Evolutionary conservation across 2,797 vertebrate species (phyloP).

Genomic region (Etheostoma perlongum): DNA sequence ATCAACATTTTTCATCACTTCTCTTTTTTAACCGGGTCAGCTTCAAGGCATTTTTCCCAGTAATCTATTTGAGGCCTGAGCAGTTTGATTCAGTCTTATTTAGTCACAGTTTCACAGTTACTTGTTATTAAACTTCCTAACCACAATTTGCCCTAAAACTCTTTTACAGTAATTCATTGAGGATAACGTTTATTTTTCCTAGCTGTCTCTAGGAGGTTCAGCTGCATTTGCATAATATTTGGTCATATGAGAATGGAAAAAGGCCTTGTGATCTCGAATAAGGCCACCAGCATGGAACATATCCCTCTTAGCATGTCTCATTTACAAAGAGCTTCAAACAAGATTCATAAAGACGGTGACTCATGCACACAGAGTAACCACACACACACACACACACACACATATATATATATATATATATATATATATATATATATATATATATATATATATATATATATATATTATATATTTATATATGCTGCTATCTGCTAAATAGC

Average conservation of each 20-base stretch:
- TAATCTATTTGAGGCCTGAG: conserved; percentile 34
- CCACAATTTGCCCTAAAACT: conserved; percentile 55
- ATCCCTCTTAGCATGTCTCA: conserved; percentile 69
- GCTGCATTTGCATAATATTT: conserved; percentile 68
- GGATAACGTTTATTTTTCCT: conserved; percentile 54
- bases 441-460: too few relatives aligned
- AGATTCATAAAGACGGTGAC: conserved; percentile 60
- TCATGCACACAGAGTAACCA: neutral
- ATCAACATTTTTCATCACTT: conserved; percentile 54
- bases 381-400: neutral
- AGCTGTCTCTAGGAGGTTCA: conserved; percentile 30
- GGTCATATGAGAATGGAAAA: conserved; percentile 61
- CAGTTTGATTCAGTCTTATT: conserved; percentile 40
- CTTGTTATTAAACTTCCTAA: conserved; percentile 59
- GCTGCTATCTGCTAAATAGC: too few relatives aligned
- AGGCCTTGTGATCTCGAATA: conserved; percentile 50
- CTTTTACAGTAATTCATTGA: conserved; percentile 68
- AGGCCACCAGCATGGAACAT: conserved; percentile 63
- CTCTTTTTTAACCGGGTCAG: conserved; percentile 57
- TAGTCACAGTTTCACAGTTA: conserved; percentile 52
- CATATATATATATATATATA: neutral
- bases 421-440: too few relatives aligned
- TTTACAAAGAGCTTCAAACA: conserved; percentile 79
- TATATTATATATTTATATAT: too few relatives aligned
- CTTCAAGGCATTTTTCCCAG: conserved; percentile 32